A percentile compares a stretch with the other conserved stretches of the same genome.
Conservation (phyloP, 2,888 invertebrate species). For the Aquatica leii region DNA sequence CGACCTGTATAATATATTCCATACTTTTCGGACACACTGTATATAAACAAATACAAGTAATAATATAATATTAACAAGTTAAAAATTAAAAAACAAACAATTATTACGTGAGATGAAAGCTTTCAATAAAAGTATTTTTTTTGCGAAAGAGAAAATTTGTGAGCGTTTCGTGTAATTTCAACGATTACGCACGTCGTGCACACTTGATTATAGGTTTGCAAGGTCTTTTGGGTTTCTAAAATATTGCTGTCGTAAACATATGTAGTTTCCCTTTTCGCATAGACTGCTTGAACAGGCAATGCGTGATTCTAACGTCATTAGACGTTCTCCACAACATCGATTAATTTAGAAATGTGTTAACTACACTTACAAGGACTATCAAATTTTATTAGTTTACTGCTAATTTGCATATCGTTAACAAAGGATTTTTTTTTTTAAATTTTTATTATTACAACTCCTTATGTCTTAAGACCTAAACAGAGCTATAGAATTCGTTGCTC, state of each 20-base stretch:
- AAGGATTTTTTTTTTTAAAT: no score
- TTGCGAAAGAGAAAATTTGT: constrained; percentile 11
- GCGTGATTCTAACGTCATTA: constrained; percentile 30
- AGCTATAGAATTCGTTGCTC: constrained; percentile 22
- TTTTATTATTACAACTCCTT: no score
- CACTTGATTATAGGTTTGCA: constrained; percentile 28
- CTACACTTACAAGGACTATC: constrained; percentile 23
- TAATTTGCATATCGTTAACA: no score
- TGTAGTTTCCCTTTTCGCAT: constrained; percentile 27
- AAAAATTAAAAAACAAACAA: neutral
- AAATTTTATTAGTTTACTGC: constrained; percentile 24
- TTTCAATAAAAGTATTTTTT: neutral
- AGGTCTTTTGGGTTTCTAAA: constrained; percentile 28
- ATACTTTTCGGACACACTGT: no score
- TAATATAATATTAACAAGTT: no score
- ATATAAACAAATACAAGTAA: no score
- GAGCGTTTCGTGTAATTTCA: constrained; percentile 15
- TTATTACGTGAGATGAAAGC: neutral
- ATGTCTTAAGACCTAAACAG: no score
- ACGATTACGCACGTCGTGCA: constrained; percentile 27
- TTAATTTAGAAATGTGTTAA: constrained; percentile 23
- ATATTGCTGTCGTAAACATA: constrained; percentile 30
- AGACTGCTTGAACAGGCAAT: constrained; percentile 21
- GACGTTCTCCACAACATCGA: constrained; percentile 24
- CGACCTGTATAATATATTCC: no score